Base-by-base conservation (phyloP, 2,888 invertebrate species). In the Ethmia dodecea region DNA sequence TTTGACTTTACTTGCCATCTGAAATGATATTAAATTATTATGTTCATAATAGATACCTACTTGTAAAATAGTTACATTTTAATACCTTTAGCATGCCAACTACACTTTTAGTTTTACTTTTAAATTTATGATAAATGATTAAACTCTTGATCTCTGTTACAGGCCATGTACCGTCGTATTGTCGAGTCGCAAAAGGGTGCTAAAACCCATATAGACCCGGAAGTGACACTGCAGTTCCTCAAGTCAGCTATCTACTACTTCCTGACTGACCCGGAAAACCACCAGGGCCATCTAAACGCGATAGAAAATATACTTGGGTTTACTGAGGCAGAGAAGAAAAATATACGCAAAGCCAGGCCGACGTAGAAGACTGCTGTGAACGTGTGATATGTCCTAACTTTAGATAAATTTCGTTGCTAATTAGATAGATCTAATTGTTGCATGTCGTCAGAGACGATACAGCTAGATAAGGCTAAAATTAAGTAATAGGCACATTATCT, bases 211-310 rank as follows among this genome's bases (percentile, higher is more conserved):
- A 91, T 94, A 37, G 96, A 96, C 80, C 95, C 96, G n/a, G 95
- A 95, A 78, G 93, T 96, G 48, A 96, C 95, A 12, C 86, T 97
- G 60, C 95, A 95, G 75, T 97, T 97, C 83, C 89, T 97, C 44
- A 96, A 96, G 79, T 96, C 96, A 42, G 96, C 97, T 34, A 91
- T 97, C 59, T 97, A 95, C 73, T 96, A 97, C 72, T 97, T 96
- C 76, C 88, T 97, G 38, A 94, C 96, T 2, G 96, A 96, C 67
- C 93, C 92, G 52, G 95, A 96, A 68, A 95, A 96, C 64, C 93
- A 93, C 35, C 93, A 93, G 55, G 94, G 95, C 10, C 97, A 97
- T 69, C 88, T 97, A 40, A 91, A 91, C 59, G 97, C 96, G 33
- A 96, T 97, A 49, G 94, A 96, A 75, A 96, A 95, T 71, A 96